Percentiles rank a stretch among this genome's conserved stretches.
phyloP scores from a whole-genome alignment of 2,797 vertebrate genomes.

The Lithobates sylvaticus region DNA sequence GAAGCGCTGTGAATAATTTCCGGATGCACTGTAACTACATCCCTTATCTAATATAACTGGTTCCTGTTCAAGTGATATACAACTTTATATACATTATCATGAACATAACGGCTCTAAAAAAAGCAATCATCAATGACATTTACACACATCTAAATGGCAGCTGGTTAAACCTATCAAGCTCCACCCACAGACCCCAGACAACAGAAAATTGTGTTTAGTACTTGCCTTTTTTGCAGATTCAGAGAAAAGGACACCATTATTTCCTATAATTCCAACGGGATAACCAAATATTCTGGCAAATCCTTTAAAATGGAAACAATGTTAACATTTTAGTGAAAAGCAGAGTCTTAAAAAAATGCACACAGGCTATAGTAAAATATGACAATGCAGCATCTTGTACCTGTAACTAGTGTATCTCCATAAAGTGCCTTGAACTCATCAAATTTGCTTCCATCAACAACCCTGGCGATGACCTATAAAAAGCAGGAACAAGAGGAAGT shows the following conservation, averaged over 20 bases:
- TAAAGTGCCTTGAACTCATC: slow-evolving; percentile 97
- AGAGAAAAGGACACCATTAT: slow-evolving; percentile 97
- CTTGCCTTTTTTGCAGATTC: slow-evolving; percentile 97
- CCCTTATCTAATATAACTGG: too few species aligned
- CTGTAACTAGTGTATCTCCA: slow-evolving; percentile 96
- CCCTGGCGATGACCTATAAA: slow-evolving; percentile 91
- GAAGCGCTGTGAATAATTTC: too few species aligned
- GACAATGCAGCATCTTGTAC: slow-evolving; percentile 69
- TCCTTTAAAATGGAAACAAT: slow-evolving; percentile 73
- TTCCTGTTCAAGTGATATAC: too few species aligned
- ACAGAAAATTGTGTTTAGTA: background rate
- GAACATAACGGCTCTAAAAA: too few species aligned
- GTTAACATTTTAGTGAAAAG: background rate
- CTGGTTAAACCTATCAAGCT: too few species aligned
- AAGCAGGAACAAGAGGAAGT: slow-evolving; percentile 62
- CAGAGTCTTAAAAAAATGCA: background rate
- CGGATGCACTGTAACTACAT: too few species aligned
- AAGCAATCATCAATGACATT: too few species aligned
- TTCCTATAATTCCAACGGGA: slow-evolving; percentile 95
- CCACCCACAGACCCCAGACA: too few species aligned
- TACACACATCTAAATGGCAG: too few species aligned
- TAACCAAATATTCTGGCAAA: slow-evolving; percentile 97
- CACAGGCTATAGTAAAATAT: background rate
- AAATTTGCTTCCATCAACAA: slow-evolving; percentile 98
- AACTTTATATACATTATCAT: too few species aligned